Percentiles rank a stretch among this genome's conserved stretches.
Evolutionary conservation across 2,888 invertebrate genomes (phyloP).

Genomic region (Athripsodes cinereus): DNA sequence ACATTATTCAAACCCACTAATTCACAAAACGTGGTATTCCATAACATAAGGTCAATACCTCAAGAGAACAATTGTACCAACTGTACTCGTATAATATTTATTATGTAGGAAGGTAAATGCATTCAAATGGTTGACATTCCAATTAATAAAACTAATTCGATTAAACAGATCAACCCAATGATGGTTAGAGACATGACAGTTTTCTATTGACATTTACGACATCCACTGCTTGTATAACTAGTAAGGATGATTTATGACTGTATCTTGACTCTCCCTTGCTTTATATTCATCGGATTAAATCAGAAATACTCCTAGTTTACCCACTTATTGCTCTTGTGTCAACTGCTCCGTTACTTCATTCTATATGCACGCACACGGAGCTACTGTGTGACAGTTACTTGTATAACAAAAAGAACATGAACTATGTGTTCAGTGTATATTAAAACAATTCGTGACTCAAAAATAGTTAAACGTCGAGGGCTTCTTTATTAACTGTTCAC

Average conservation of each 20-base stretch:
- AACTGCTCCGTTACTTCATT: not conserved
- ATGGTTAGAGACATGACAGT: constrained; percentile 10
- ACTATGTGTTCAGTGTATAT: too few species aligned
- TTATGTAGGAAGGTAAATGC: not conserved
- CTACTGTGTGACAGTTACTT: not conserved
- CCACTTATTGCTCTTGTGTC: too few species aligned
- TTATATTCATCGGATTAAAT: constrained; percentile 19
- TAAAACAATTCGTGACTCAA: not conserved
- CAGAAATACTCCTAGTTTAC: constrained; percentile 7
- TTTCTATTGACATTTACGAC: constrained; percentile 20
- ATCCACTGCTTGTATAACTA: constrained; percentile 4
- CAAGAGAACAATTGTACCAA: too few species aligned
- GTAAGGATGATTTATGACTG: constrained; percentile 22
- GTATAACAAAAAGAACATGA: not conserved
- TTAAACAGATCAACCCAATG: constrained; percentile 16
- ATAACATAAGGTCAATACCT: too few species aligned
- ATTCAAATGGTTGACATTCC: constrained; percentile 6
- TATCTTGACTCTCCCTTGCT: constrained; percentile 12
- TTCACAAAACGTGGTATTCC: too few species aligned
- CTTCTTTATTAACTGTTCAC: not conserved
- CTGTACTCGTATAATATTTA: too few species aligned
- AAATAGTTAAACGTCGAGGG: not conserved
- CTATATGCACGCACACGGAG: constrained; percentile 1
- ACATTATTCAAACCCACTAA: too few species aligned
- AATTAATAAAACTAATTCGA: constrained; percentile 18